These are phyloP conservation scores for Scolanthus callimorphus DNA, from an alignment of 92 coral and sea anemone genomes.

Conservation along the genomic window DNA sequence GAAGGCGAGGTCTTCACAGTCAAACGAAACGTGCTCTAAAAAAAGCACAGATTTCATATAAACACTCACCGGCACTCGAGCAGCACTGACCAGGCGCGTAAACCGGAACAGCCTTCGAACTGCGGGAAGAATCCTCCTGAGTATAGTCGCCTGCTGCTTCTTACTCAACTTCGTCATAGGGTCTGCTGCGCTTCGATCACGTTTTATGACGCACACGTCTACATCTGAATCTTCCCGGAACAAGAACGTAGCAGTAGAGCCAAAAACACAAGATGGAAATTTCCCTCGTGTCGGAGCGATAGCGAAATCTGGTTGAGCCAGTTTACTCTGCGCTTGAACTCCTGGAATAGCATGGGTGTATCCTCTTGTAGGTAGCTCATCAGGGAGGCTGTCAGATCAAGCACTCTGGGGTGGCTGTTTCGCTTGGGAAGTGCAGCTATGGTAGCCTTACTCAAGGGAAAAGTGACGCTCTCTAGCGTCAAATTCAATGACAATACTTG, in stretches of 20 bases:
- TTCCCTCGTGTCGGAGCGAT: slow-evolving; percentile 15
- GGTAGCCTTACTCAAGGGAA: neutral
- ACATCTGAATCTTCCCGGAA: slow-evolving; percentile 91
- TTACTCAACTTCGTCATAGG: neutral
- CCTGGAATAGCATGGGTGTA: slow-evolving; percentile 27
- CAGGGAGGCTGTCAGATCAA: slow-evolving; percentile 46
- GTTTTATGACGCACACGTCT: slow-evolving; percentile 70
- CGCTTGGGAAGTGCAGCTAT: neutral
- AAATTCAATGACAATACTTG: neutral
- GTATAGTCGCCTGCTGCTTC: slow-evolving; percentile 18
- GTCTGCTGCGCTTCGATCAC: slow-evolving; percentile 3
- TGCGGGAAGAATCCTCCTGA: slow-evolving; percentile 5
- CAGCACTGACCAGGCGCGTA: slow-evolving; percentile 38
- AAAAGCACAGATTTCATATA: neutral
- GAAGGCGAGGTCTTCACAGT: no score
- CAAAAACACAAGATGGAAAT: slow-evolving; percentile 64
- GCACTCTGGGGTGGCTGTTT: neutral
- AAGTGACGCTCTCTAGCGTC: neutral
- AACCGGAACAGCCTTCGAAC: slow-evolving; percentile 24
- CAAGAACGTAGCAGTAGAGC: slow-evolving; percentile 87
- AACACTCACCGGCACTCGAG: slow-evolving; percentile 41
- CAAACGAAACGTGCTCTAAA: no score
- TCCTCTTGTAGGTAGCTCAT: slow-evolving; percentile 37
- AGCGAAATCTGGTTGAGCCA: slow-evolving; percentile 26
- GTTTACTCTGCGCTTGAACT: slow-evolving; percentile 54